Percentiles rank a stretch among this genome's conserved stretches.
These are phyloP conservation scores for Lycophotia porphyrea DNA, from an alignment of 2,888 invertebrate species.

Conservation along the genomic window DNA sequence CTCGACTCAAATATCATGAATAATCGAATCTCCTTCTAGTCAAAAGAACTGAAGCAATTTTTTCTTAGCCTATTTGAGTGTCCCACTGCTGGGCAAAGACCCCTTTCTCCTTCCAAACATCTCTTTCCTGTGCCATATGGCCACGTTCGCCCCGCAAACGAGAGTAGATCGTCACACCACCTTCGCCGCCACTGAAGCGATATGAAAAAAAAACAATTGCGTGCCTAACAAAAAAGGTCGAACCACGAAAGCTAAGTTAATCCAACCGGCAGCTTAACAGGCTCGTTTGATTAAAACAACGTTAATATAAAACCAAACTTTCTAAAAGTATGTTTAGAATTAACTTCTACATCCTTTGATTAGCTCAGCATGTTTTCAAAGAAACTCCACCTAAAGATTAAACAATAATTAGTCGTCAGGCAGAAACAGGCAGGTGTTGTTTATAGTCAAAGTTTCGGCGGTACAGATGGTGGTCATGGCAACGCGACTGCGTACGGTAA, in stretches of 20 bases:
- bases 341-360: slow-evolving; percentile 49
- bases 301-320: slow-evolving; percentile 34
- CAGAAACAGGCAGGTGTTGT: slow-evolving; percentile 63
- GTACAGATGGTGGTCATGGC: slow-evolving; percentile 41
- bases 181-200: no score
- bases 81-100: no score
- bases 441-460: slow-evolving; percentile 61
- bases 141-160: no score
- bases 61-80: no score
- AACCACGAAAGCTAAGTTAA: neutral
- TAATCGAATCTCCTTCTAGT: no score
- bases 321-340: slow-evolving; percentile 23
- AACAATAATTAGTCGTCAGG: slow-evolving; percentile 64
- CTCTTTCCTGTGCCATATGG: no score
- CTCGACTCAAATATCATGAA: neutral
- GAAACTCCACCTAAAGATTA: slow-evolving; percentile 59
- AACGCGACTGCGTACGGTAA: slow-evolving; percentile 36
- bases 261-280: neutral
- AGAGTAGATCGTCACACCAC: no score
- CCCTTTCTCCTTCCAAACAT: no score
- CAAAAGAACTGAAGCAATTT: no score
- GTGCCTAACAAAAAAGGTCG: neutral
- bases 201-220: no score
- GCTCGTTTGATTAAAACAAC: slow-evolving; percentile 17
- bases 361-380: slow-evolving; percentile 48